These are phyloP conservation scores for Microhierax caerulescens DNA, from an alignment of 2,797 vertebrate species.

Conservation along the genomic window DNA sequence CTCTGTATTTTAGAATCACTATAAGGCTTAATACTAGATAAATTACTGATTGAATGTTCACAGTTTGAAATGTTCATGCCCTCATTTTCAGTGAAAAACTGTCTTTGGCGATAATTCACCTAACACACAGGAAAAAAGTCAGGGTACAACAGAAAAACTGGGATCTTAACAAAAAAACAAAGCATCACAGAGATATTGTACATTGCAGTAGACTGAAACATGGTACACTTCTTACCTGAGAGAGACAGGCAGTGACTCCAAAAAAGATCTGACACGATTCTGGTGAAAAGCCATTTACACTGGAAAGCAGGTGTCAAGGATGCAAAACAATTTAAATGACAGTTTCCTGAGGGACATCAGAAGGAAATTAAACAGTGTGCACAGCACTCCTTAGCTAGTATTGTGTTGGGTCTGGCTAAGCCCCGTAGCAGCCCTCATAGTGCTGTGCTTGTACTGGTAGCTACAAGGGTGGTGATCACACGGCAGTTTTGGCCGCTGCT, in stretches of 20 bases:
- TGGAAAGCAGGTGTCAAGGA: conserved; percentile 80
- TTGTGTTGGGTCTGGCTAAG: too few relatives aligned
- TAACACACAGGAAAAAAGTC: background rate
- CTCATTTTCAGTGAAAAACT: background rate
- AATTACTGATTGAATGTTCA: background rate
- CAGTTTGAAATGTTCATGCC: background rate
- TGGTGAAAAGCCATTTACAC: conserved; percentile 96
- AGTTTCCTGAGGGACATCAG: background rate
- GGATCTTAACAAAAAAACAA: background rate
- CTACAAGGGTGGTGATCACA: too few relatives aligned
- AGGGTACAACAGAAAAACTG: background rate
- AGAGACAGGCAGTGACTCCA: conserved; percentile 92
- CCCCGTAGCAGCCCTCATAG: too few relatives aligned
- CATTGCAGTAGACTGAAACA: background rate
- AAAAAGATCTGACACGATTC: conserved; percentile 95
- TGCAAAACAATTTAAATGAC: background rate
- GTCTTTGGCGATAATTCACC: background rate
- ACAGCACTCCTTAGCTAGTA: background rate
- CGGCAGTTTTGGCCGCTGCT: too few relatives aligned
- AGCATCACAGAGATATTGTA: background rate
- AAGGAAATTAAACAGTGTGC: background rate
- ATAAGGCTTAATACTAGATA: background rate
- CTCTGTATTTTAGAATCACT: background rate
- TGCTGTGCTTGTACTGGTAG: too few relatives aligned
- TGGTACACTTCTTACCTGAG: conserved; percentile 81